Evolutionary conservation across 1,140 invertebrate genomes (phyloP).

Genomic region (Lepidotrigona ventralis): DNA sequence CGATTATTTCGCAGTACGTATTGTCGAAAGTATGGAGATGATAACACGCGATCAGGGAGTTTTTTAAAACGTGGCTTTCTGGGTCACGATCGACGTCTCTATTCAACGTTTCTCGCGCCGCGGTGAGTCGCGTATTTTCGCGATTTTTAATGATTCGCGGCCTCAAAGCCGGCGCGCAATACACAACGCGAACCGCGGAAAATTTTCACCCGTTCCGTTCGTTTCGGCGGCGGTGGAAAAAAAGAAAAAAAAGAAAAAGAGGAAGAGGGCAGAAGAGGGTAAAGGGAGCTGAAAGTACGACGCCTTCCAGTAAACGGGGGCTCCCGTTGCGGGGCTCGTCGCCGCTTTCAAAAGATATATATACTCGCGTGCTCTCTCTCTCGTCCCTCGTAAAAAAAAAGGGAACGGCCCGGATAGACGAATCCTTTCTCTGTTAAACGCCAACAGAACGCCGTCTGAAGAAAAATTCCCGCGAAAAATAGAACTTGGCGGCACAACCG

Average conservation of each 20-base stretch:
- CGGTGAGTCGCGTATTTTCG: neutral
- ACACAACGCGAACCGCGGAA: neutral
- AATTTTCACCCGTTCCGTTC: neutral
- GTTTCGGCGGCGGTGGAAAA: neutral
- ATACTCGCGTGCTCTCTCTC: neutral
- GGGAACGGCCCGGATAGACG: neutral
- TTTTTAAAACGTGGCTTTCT: neutral
- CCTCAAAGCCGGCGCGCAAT: conserved; percentile 1
- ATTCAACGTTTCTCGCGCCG: neutral
- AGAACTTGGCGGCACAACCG: conserved; percentile 31
- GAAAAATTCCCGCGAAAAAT: conserved; percentile 38
- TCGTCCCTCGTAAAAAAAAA: conserved; percentile 19
- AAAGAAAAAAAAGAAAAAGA: neutral
- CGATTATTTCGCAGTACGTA: neutral
- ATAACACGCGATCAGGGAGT: neutral
- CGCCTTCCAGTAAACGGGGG: conserved; percentile 15
- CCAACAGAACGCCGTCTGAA: neutral
- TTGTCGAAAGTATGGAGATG: neutral
- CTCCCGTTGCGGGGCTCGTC: neutral
- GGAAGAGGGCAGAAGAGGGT: neutral
- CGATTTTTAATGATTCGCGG: conserved; percentile 24
- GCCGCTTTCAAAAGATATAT: conserved; percentile 43
- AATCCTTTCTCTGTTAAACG: conserved; percentile 48
- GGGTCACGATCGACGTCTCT: conserved; percentile 8
- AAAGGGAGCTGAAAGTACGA: conserved; percentile 23